Evolutionary conservation across 1,140 invertebrate species (phyloP), one percentile per base, ranked within the genome.

Genomic region (Drosophila santomea): DNA sequence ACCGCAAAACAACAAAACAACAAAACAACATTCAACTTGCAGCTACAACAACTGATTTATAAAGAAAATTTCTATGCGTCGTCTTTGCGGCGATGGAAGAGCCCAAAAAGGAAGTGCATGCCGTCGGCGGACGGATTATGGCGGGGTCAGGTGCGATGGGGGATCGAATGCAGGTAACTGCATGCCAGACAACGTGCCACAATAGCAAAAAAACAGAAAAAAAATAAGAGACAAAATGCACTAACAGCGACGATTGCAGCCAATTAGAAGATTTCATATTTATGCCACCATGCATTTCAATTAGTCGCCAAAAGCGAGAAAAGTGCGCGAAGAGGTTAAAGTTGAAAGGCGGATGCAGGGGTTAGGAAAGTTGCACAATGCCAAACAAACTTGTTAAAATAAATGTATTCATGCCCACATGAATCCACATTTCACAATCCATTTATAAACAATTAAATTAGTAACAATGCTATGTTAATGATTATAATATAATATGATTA

Each of bases 81-180:
- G 71, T 36, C 56, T 48, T 8, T 10, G 45, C 23, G 5, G 47
- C 36, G 11, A n/a, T 3, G 47, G 47, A 10, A 15, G 61, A 81
- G 72, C 80, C 84, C 77, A 90, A 89, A 89, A 89, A 89, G 84
- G 84, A 89, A 89, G 81, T 89, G 84, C 73, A 89, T 89, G 84
- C 77, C 84, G 58, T 74, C 56, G 38, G 44, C 48, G 32, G 55
- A 43, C n/a, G 32, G 47, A 51, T 51, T 51, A 51, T 51, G 28
- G 38, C 15, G 55, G 63, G 45, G 63, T 60, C 36, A 59, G 45
- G 25, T 51, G 48, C 48, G 48, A 17, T 8, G 39, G 58, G 15
- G 32, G 44, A 47, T 74, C 68, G 68, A 74, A 54, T 64, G 45
- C 57, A 38, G 57, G 57, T 59, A 59, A 69, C 81, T 86, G 83